Base-by-base conservation (phyloP, 2,113 vertebrate genomes). In the Nerophis lumbriciformis region DNA sequence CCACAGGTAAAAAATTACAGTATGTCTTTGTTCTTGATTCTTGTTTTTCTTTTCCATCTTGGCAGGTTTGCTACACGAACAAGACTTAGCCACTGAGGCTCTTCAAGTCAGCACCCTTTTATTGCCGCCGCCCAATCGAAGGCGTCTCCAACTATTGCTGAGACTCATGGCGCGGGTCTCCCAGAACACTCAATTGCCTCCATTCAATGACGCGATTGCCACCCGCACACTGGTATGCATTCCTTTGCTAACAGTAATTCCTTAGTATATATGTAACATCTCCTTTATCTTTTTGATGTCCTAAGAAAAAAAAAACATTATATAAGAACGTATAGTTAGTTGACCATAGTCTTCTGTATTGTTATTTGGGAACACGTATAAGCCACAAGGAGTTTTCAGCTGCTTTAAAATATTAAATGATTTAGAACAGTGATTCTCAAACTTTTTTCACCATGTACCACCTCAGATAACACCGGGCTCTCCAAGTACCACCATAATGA, bases 141-240 rank as follows among this genome's bases (percentile, higher is more conserved):
- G 85, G 66, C 80, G 75, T 45, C 79, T 87, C 35, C 85, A 87
- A 75, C 85, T 87, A 49, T 38, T 87, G 37, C 51, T 87, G 68
- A 82, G 85, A 15, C 82, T 87, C 48, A 84, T 87, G 83, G 77
- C 82, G 2, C 77, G 80, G 1, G 83, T 84, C 57, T 87, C 80
- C 65, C 80, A 83, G 45, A 87, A 87, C 48, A 70, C 76, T 6
- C 70, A 65, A 11, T 70, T 87, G 53, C 85, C 82, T 61, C 61
- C 70, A 4, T 83, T 87, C 48, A 87, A 85, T 61, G 82, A 85
- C 61, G n/a, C 63, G 9, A 79, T 87, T 16, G 59, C 73, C 11
- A 83, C 80, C 21, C 83, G 76, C 66, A 85, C 82, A 19, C 79
- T 87, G 85, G 85, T 87, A 83, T 28, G 52, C n/a, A 38, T 38